These are phyloP conservation scores for Copidosoma aretas DNA, from an alignment of 2,888 invertebrate genomes.

Conservation along the genomic window DNA sequence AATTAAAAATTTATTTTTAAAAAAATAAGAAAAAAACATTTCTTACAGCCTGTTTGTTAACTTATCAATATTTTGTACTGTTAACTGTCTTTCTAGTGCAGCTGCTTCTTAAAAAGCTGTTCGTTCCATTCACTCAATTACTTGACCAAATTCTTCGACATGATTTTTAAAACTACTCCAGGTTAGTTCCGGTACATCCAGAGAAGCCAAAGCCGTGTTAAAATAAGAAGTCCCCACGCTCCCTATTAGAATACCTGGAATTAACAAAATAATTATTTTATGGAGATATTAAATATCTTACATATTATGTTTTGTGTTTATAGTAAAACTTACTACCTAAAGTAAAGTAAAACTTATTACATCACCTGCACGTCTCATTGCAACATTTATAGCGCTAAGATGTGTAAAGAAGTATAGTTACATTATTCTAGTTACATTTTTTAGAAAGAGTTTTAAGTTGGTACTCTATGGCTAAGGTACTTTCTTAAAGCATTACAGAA, in stretches of 20 bases:
- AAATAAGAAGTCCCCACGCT: neutral
- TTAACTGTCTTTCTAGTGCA: constrained; percentile 10
- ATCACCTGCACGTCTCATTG: no score
- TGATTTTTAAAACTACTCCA: constrained; percentile 16
- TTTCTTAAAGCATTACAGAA: no score
- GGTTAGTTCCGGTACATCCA: constrained; percentile 1
- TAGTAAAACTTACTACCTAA: no score
- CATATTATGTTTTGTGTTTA: no score
- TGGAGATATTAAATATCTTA: no score
- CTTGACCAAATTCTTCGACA: constrained; percentile 10
- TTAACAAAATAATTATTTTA: no score
- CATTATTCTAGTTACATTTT: no score
- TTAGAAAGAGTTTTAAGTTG: no score
- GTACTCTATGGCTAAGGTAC: no score
- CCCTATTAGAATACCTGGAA: constrained; percentile 5
- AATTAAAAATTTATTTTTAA: neutral
- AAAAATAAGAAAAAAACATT: neutral
- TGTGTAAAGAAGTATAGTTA: no score
- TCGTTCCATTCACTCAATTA: constrained; percentile 9
- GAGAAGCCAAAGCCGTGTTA: neutral
- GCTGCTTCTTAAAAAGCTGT: neutral
- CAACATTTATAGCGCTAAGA: no score
- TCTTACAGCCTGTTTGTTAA: neutral
- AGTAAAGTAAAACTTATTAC: no score
- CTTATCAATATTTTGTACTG: constrained; percentile 7